A percentile compares a stretch with the other conserved stretches of the same genome.
Conservation (phyloP, 2,113 vertebrate species). For the Triplophysa rosa region DNA sequence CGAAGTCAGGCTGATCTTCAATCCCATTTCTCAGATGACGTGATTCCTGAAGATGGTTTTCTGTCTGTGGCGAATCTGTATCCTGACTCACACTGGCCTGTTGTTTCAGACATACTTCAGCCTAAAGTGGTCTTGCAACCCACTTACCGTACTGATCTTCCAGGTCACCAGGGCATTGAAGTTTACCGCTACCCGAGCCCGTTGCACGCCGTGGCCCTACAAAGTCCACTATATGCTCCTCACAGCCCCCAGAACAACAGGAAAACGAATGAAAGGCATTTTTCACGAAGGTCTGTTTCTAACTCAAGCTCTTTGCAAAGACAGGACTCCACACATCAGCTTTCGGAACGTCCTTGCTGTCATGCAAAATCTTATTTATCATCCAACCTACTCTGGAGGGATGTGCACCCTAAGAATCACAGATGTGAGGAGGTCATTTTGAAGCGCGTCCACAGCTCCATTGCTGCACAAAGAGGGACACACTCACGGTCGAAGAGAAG, state of each 20-base stretch:
- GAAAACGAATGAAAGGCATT: constrained; percentile 1
- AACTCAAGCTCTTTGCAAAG: neutral
- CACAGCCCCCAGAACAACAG: constrained; percentile 7
- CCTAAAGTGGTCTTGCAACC: constrained; percentile 50
- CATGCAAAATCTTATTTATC: neutral
- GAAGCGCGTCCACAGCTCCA: constrained; percentile 44
- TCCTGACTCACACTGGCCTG: constrained; percentile 57
- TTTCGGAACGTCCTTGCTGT: neutral
- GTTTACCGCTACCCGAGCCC: constrained; percentile 69
- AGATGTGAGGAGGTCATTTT: constrained; percentile 52
- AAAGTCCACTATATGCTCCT: constrained; percentile 63
- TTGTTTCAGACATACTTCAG: constrained; percentile 54
- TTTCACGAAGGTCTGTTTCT: neutral
- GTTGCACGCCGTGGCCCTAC: constrained; percentile 67
- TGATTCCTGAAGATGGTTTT: constrained; percentile 46
- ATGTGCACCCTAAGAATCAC: neutral
- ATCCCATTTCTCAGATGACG: constrained; percentile 1
- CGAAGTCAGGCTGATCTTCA: neutral
- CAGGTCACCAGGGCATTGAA: constrained; percentile 51
- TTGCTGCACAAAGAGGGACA: neutral
- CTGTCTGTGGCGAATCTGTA: constrained; percentile 50
- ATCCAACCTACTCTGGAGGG: neutral
- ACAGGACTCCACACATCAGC: neutral
- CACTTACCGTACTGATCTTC: constrained; percentile 59
- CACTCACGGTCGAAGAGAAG: constrained; percentile 16